These are phyloP conservation scores for Lomographa bimaculata DNA, from an alignment of 2,888 invertebrate genomes.

Conservation along the genomic window DNA sequence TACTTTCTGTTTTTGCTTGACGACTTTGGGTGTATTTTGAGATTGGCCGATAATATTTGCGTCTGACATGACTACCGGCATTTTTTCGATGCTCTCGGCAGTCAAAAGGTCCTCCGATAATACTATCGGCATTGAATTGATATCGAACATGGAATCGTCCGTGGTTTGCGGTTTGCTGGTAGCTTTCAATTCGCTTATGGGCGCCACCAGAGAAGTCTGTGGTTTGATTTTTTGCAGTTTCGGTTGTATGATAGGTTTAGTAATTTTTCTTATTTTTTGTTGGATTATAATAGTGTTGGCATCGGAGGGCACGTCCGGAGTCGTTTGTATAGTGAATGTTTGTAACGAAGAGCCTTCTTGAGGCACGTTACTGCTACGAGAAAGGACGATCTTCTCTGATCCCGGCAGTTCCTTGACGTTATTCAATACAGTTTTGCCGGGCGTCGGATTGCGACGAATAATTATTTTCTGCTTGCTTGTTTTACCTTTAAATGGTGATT, in stretches of 20 bases:
- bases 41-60: conserved; percentile 63
- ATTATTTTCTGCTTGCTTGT: conserved; percentile 73
- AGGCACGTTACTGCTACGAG: conserved; percentile 55
- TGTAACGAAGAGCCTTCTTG: conserved; percentile 67
- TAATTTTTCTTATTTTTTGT: conserved; percentile 65
- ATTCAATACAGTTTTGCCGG: conserved; percentile 61
- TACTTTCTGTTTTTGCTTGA: conserved; percentile 55
- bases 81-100: conserved; percentile 86
- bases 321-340: conserved; percentile 71
- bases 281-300: conserved; percentile 68
- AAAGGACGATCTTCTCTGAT: conserved; percentile 71
- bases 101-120: conserved; percentile 88
- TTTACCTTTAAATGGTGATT: conserved; percentile 59
- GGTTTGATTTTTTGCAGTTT: conserved; percentile 68
- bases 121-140: conserved; percentile 90
- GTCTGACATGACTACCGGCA: conserved; percentile 85
- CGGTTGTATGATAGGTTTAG: conserved; percentile 47
- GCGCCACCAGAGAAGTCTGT: conserved; percentile 55
- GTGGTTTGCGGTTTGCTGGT: conserved; percentile 36
- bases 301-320: conserved; percentile 59
- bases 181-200: conserved; percentile 50
- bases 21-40: conserved; percentile 53
- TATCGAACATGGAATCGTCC: conserved; percentile 85
- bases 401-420: conserved; percentile 56
- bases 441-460: conserved; percentile 61